Conservation (phyloP, 2,888 invertebrate genomes). For the Mythimna pallens region DNA sequence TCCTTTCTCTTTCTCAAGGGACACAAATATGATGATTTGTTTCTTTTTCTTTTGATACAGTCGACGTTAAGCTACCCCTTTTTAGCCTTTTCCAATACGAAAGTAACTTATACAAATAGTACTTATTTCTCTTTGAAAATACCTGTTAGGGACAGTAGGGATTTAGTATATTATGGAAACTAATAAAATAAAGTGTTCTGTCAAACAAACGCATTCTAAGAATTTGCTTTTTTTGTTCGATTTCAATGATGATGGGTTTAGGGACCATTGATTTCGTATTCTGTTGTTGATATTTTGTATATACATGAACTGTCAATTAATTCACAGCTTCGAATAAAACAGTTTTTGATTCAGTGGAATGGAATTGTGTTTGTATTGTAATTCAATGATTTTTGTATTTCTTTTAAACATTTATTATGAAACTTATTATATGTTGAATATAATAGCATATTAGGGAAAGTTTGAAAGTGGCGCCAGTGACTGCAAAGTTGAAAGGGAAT, state of each 20-base stretch:
- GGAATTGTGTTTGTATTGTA: neutral
- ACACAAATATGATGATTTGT: slow-evolving; percentile 43
- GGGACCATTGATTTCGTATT: neutral
- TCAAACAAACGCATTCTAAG: neutral
- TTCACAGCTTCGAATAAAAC: neutral
- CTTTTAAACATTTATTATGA: neutral
- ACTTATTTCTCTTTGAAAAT: slow-evolving; percentile 29
- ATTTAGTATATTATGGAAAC: slow-evolving; percentile 9
- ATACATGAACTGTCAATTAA: slow-evolving; percentile 5
- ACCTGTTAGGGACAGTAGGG: neutral
- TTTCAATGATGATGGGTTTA: neutral
- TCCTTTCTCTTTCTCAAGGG: slow-evolving; percentile 17
- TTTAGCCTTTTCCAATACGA: slow-evolving; percentile 31
- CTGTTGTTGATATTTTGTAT: slow-evolving; percentile 4
- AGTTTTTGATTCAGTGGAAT: neutral
- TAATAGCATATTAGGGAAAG: too few relatives aligned
- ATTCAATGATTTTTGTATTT: neutral
- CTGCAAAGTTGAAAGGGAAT: too few relatives aligned
- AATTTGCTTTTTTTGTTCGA: neutral
- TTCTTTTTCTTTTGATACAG: slow-evolving; percentile 25
- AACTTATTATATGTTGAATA: too few relatives aligned
- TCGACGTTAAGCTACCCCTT: slow-evolving; percentile 26
- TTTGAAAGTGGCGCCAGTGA: too few relatives aligned
- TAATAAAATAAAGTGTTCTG: slow-evolving; percentile 9
- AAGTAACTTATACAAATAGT: slow-evolving; percentile 38